Evolutionary conservation across 1,140 invertebrate species (phyloP).

Genomic region (Hestina assimilis): DNA sequence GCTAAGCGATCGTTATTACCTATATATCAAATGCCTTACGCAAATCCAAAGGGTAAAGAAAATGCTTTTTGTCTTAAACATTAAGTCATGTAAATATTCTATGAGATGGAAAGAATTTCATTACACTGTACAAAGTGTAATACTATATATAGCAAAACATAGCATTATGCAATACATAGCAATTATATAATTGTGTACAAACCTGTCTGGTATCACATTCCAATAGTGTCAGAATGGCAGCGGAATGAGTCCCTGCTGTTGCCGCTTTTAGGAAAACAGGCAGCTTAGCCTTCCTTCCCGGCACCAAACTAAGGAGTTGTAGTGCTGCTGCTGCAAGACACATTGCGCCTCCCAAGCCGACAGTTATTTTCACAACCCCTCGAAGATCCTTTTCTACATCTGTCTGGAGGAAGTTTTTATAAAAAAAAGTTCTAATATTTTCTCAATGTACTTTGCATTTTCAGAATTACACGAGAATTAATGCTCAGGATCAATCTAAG

Average conservation of each 20-base stretch:
- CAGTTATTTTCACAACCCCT: conserved; percentile 60
- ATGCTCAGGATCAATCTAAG: no score
- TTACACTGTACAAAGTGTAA: not conserved
- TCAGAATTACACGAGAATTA: no score
- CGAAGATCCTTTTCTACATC: conserved; percentile 61
- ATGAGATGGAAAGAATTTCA: not conserved
- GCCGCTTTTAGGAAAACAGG: conserved; percentile 52
- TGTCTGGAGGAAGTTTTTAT: conserved; percentile 37
- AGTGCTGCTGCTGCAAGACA: conserved; percentile 56
- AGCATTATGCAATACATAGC: no score
- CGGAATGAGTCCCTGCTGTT: conserved; percentile 56
- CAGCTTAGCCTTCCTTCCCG: conserved; percentile 40
- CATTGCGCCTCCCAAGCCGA: conserved; percentile 58
- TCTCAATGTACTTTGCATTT: no score
- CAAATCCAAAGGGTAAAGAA: no score
- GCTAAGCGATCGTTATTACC: no score
- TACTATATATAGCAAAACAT: conserved; percentile 1
- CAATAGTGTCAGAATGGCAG: conserved; percentile 54
- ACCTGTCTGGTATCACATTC: conserved; percentile 67
- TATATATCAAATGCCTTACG: no score
- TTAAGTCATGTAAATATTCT: no score
- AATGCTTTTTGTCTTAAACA: no score
- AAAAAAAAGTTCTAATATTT: no score
- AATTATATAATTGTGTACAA: no score
- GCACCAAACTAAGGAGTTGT: conserved; percentile 48